A percentile compares a stretch with the other conserved stretches of the same genome.
Conservation (phyloP, 2,888 invertebrate species). For the Pachliopta kotzebuea region DNA sequence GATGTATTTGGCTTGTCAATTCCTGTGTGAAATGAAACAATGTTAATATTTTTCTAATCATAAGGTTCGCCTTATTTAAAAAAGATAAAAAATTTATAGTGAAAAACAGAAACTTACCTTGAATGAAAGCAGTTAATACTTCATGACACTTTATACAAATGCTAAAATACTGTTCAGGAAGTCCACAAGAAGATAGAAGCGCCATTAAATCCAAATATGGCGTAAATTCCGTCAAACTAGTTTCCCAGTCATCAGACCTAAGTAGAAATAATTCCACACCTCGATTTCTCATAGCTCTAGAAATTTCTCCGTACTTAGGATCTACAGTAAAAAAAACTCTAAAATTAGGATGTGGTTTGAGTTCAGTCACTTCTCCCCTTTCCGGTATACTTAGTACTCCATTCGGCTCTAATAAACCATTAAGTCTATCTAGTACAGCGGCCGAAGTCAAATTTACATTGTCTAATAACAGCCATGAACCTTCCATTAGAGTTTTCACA, state of each 20-base stretch:
- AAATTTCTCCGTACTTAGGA: slow-evolving; percentile 96
- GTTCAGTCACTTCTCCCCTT: slow-evolving; percentile 90
- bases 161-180: slow-evolving; percentile 59
- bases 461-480: slow-evolving; percentile 92
- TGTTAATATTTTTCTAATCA: background rate
- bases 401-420: slow-evolving; percentile 95
- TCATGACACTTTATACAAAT: slow-evolving; percentile 64
- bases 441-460: slow-evolving; percentile 98
- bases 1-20: slow-evolving; percentile 82
- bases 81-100: background rate
- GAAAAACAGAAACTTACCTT: slow-evolving; percentile 52
- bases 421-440: slow-evolving; percentile 97
- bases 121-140: slow-evolving; percentile 62
- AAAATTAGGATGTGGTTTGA: slow-evolving; percentile 94
- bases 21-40: slow-evolving; percentile 53
- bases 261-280: slow-evolving; percentile 91
- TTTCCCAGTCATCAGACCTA: slow-evolving; percentile 54
- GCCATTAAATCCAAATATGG: slow-evolving; percentile 68
- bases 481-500: slow-evolving; percentile 90
- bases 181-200: slow-evolving; percentile 62
- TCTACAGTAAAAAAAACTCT: slow-evolving; percentile 97
- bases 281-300: slow-evolving; percentile 98
- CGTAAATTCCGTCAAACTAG: slow-evolving; percentile 55
- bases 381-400: slow-evolving; percentile 95
- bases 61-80: background rate